Base-by-base conservation (phyloP, 2,888 invertebrate genomes). In the Drosophila atripex region DNA sequence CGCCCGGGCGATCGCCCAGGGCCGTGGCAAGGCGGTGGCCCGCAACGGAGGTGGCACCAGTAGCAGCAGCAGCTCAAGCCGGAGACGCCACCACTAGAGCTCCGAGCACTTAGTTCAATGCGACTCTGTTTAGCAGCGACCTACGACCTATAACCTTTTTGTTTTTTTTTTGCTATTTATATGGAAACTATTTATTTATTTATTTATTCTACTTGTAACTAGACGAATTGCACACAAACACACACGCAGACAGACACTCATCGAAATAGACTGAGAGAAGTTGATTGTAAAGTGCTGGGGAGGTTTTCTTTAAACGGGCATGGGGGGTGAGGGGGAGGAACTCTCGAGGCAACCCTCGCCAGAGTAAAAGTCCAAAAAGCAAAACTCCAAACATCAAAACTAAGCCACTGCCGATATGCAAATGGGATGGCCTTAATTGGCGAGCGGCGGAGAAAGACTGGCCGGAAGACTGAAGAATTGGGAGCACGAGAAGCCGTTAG, bases 1-100 rank as follows among this genome's bases (percentile, higher is more conserved):
- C 49, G 93, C 93, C 60, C 91, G 92, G 73, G 93, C 93, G 41
- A 92, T 92, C 23, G 90, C 90, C 53, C 84, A 83, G 35, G 80
- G 75, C 21, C 64, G 70, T 6, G 86, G 87, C 52, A 83, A 78
- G 59, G 73, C 52, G 46, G 63, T 63, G 38, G 79, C 68, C 58
- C 49, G 77, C n/a, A 77, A 75, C 63, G 64, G 28, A 14, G 41
- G 28, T 9, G 21, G 39, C 38, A 52, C 47, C 43, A 49, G 18
- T 51, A 57, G 69, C 68, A 55, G 54, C 43, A 49, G 18, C 53
- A 55, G 54, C 43, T 45, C 16, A 51, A 57, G 69, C 68, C 47
- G 65, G 43, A 75, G 85, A 30, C 63, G 91, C 77, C 79, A 76
- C 60, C 75, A 72, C 65, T 82, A 32, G 75, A 18, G 43, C 35